Conservation (phyloP, 2,888 invertebrate species). For the Diarsia rubi region DNA sequence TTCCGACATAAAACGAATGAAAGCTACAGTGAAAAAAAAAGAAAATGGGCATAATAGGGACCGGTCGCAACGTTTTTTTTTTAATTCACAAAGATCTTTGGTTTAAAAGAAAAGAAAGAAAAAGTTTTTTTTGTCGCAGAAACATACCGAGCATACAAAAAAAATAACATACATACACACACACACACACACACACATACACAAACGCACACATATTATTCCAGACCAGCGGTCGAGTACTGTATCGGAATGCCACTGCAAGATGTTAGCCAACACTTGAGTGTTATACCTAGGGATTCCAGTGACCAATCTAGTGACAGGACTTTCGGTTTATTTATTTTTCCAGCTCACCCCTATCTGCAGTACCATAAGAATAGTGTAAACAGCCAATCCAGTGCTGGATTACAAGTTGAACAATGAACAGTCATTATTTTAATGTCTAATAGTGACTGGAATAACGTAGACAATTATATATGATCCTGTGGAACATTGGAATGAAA, state of each 20-base stretch:
- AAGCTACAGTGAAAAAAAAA: not conserved
- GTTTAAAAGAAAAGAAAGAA: no score
- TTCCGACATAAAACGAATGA: not conserved
- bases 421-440: not conserved
- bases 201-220: no score
- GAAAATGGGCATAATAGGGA: not conserved
- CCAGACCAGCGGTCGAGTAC: not conserved
- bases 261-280: not conserved
- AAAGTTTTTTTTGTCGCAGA: no score
- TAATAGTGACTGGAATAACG: not conserved
- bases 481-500: no score
- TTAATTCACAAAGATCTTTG: not conserved
- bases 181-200: no score
- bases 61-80: not conserved
- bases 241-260: no score
- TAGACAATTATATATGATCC: no score
- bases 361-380: no score
- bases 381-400: not conserved
- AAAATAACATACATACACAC: no score
- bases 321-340: not conserved
- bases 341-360: not conserved
- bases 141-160: no score
- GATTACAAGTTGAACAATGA: not conserved
- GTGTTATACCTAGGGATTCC: not conserved
- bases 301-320: not conserved